Base-by-base conservation (phyloP, 1,140 invertebrate species). In the Bicyclus anynana region DNA sequence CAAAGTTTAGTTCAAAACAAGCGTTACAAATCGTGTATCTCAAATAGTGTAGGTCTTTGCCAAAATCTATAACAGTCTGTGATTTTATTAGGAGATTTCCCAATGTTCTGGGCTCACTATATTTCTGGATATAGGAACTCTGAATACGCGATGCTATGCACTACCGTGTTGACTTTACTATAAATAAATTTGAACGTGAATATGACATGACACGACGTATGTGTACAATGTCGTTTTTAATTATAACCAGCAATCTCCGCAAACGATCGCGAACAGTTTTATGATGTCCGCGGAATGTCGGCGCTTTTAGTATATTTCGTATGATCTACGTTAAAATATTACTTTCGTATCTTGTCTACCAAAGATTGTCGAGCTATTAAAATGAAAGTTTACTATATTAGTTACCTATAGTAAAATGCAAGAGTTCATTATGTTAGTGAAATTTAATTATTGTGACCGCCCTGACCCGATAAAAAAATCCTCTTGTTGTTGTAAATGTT, bases 41-140 rank as follows among this genome's bases (percentile, higher is more conserved):
- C 50, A 37, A n/a, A n/a, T 54, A 23, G 23, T 7, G 47, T 51
- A 55, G 42, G 52, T 20, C 53, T 59, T 62, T 66, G 64, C 64
- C 64, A 66, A 66, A 65, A 62, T 66, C 64, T 66, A 66, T 62
- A 62, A 66, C 55, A 66, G 64, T 62, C 59, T 48, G 47, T 66
- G 64, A 66, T 66, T 66, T 66, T 66, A 62, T 61, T 66, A 58
- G 64, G 64, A 61, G 58, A 65, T 65, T 66, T 66, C 52, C 57
- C 56, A 58, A 62, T 52, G 64, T 66, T 66, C 64, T 55, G 59
- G 59, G 64, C 64, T 66, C 55, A 29, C 33, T 29, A 18, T 62
- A 66, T 66, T 66, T 66, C 64, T 62, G 64, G 64, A 66, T 40
- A 50, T 47, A 53, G 59, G 51, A 62, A 59, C 63, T 61, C 42